Evolutionary conservation across 2,797 vertebrate species (phyloP), one percentile per base, ranked within the genome.

Genomic region (Trachurus trachurus): DNA sequence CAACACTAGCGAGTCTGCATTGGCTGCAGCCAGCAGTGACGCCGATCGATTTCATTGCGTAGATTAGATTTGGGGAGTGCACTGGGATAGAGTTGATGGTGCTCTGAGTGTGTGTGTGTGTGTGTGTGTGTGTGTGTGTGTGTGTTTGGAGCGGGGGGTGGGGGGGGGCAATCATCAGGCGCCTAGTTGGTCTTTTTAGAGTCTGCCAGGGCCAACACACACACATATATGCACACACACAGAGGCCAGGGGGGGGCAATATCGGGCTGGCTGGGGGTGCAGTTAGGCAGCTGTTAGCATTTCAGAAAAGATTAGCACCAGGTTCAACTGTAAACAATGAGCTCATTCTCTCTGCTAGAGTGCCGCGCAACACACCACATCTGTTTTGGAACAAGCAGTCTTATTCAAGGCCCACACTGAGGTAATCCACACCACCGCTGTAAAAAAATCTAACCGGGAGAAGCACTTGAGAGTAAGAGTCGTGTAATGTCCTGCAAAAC

Each of bases 301-400:
- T 94, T 94, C 89, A 92, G 91, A 87, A 89, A 88, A 93, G 91
- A 94, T 94, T 93, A 91, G 92, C 90, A 91, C 92, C 91, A 94
- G 92, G 93, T 94, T 93, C 71, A 68, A 92, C 91, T 88, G 87
- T 93, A 94, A 93, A 95, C 93, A 95, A 94, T 94, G 93, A 95
- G 91, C 93, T 94, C 94, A 93, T 94, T 95, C 93, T 93, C 82
- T 89, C 75, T 79, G 80, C 82, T 59, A 39, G 68, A 82, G 87
- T 70, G 71, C 76, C 16, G 64, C 37, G 76, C 83, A 92, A 84
- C 87, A 89, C 90, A 84, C 80, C 87, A 93, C 93, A 94, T 95
- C 90, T 94, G 93, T 91, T 94, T 90, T 87, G 82, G 90, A 94
- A 94, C 87, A 91, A 87, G 88, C 84, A 62, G 83, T 66, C 90